Evolutionary conservation across 1,140 invertebrate species (phyloP).

Genomic region (Halictus rubicundus): DNA sequence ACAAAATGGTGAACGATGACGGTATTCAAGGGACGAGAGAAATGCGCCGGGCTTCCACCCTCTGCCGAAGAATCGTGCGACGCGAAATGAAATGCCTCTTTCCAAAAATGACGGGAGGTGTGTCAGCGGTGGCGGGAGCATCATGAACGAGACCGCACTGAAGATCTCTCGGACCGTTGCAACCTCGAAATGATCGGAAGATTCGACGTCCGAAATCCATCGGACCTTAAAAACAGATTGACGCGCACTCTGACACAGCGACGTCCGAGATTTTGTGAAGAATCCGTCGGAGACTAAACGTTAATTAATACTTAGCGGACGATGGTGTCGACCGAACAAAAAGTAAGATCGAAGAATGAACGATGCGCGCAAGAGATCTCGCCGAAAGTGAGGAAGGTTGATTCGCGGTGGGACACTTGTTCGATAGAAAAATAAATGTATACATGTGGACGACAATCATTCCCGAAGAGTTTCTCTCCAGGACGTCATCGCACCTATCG

Average conservation of each 20-base stretch:
- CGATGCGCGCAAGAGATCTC: too few relatives aligned
- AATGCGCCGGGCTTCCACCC: too few relatives aligned
- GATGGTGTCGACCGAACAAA: not conserved
- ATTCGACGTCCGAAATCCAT: not conserved
- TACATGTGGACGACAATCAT: not conserved
- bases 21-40: not conserved
- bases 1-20: slow-evolving; percentile 28
- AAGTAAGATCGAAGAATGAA: not conserved
- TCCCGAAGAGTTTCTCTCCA: not conserved
- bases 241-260: not conserved
- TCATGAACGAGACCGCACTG: not conserved
- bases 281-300: not conserved
- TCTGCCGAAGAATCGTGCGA: not conserved
- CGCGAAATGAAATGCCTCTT: not conserved
- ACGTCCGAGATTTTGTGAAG: not conserved
- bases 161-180: not conserved
- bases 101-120: not conserved
- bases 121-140: not conserved
- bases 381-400: too few relatives aligned
- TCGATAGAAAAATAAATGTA: not conserved
- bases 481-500: not conserved
- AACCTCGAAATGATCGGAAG: not conserved
- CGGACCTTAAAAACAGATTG: not conserved
- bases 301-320: not conserved
- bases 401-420: not conserved